These are phyloP conservation scores for Atethmia centrago DNA, from an alignment of 2,888 invertebrate species.

Conservation along the genomic window DNA sequence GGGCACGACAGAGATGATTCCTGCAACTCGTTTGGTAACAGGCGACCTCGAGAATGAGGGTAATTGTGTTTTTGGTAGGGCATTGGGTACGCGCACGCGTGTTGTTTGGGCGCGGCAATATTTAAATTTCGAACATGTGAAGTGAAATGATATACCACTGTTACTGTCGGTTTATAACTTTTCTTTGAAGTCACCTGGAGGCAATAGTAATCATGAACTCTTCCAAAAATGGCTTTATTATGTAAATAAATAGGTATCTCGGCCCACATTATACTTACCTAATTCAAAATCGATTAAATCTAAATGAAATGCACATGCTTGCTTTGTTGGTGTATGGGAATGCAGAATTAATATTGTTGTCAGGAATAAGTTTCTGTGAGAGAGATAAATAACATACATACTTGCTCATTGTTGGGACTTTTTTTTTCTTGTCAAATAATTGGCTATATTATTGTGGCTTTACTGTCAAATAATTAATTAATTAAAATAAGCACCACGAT, in stretches of 20 bases:
- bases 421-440: too few relatives aligned
- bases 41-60: slow-evolving; percentile 56
- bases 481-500: too few relatives aligned
- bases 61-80: slow-evolving; percentile 50
- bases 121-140: slow-evolving; percentile 23
- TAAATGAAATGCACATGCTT: too few relatives aligned
- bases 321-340: neutral
- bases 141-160: neutral
- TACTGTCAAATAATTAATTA: too few relatives aligned
- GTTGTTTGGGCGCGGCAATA: slow-evolving; percentile 18
- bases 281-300: neutral
- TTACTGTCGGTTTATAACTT: slow-evolving; percentile 4
- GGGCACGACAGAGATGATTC: slow-evolving; percentile 71
- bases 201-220: neutral
- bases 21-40: slow-evolving; percentile 62
- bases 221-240: neutral
- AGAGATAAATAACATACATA: neutral
- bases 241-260: neutral
- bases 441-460: too few relatives aligned
- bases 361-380: neutral
- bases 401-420: neutral
- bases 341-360: neutral
- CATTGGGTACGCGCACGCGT: neutral
- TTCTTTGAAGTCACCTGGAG: slow-evolving; percentile 17
- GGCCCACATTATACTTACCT: neutral